phyloP scores from a whole-genome alignment of 2,888 invertebrate species.

The Lasioglossum leucozonium region DNA sequence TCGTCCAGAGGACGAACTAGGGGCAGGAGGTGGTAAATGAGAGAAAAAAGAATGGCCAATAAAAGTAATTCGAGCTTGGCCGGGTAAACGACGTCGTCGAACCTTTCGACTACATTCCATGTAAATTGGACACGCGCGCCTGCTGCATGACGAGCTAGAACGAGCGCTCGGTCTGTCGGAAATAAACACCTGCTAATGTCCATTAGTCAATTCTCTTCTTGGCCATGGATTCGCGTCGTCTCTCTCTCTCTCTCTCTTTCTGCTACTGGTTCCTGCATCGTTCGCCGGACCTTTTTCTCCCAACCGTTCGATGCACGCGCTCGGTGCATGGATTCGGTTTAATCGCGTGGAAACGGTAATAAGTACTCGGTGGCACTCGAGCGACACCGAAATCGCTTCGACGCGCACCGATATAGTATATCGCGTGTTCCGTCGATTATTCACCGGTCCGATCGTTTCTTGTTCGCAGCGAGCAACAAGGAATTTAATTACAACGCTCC shows the following conservation, averaged over 20 bases:
- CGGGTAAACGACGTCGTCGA: conserved; percentile 38
- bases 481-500: conserved; percentile 46
- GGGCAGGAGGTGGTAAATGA: neutral
- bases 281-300: conserved; percentile 25
- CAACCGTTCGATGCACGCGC: conserved; percentile 23
- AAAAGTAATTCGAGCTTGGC: conserved; percentile 47
- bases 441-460: conserved; percentile 28
- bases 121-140: conserved; percentile 72
- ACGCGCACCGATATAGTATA: conserved; percentile 57
- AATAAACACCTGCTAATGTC: conserved; percentile 82
- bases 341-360: conserved; percentile 60
- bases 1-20: neutral
- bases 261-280: neutral
- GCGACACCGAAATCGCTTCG: conserved; percentile 50
- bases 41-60: conserved; percentile 22
- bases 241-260: neutral
- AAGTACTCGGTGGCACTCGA: conserved; percentile 7
- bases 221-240: conserved; percentile 46
- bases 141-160: conserved; percentile 69
- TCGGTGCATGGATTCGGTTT: conserved; percentile 47
- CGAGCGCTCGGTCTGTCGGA: conserved; percentile 77
- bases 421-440: conserved; percentile 49
- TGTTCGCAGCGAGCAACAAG: neutral
- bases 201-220: conserved; percentile 67
- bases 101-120: conserved; percentile 56